These are phyloP conservation scores for Trachymyrmex septentrionalis DNA, from an alignment of 1,140 invertebrate species.

Conservation along the genomic window DNA sequence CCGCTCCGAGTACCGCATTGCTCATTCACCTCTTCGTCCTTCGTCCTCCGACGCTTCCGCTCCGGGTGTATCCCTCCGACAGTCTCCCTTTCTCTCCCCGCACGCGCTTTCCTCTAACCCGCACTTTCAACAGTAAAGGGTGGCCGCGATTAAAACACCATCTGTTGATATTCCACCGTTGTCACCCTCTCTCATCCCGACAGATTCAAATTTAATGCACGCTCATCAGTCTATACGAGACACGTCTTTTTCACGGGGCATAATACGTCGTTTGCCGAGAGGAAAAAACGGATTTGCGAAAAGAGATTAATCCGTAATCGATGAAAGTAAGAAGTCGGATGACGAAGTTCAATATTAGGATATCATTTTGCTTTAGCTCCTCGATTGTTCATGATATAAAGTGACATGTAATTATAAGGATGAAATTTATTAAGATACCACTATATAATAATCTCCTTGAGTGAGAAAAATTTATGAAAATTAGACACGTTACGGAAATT, in stretches of 20 bases:
- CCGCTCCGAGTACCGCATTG: slow-evolving; percentile 26
- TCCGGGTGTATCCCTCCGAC: slow-evolving; percentile 33
- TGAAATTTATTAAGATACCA: background rate
- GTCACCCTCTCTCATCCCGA: background rate
- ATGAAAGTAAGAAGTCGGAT: background rate
- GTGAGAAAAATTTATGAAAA: background rate
- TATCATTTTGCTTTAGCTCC: background rate
- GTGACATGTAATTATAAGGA: background rate
- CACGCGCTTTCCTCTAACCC: slow-evolving; percentile 31
- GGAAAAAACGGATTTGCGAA: background rate
- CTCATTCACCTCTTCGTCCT: slow-evolving; percentile 59
- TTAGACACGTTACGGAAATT: background rate
- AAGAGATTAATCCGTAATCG: slow-evolving; percentile 32
- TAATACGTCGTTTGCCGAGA: slow-evolving; percentile 18
- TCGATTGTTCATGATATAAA: background rate
- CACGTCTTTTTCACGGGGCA: slow-evolving; percentile 27
- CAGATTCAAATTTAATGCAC: slow-evolving; percentile 41
- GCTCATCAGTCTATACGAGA: slow-evolving; percentile 3
- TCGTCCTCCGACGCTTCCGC: slow-evolving; percentile 25
- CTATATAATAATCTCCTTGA: background rate
- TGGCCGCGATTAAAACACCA: slow-evolving; percentile 78
- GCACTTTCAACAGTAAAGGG: slow-evolving; percentile 49
- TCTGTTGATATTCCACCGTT: slow-evolving; percentile 79
- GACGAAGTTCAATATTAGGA: background rate
- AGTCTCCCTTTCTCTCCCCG: slow-evolving; percentile 41